These are phyloP conservation scores for Rhadinocentrus ornatus DNA, from an alignment of 2,797 vertebrate genomes.

Conservation along the genomic window DNA sequence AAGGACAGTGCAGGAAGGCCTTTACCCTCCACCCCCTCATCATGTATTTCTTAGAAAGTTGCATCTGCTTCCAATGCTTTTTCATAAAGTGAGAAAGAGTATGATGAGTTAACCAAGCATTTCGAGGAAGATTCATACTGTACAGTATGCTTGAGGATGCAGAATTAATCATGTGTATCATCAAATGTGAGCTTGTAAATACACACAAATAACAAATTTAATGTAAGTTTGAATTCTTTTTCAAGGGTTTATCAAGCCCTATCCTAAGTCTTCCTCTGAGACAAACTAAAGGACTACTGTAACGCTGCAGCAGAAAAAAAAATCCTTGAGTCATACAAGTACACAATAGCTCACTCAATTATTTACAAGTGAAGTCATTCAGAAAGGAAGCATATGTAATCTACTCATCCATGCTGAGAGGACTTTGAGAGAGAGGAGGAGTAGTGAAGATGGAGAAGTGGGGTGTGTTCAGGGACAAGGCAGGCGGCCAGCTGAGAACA, in stretches of 20 bases:
- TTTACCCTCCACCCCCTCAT: constrained; percentile 58
- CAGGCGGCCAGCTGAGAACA: constrained; percentile 80
- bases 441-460: constrained; percentile 66
- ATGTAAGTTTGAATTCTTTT: constrained; percentile 23
- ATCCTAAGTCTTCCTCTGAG: constrained; percentile 63
- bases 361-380: constrained; percentile 82
- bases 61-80: constrained; percentile 74
- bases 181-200: constrained; percentile 8
- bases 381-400: constrained; percentile 83
- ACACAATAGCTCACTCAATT: constrained; percentile 80
- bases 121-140: constrained; percentile 28
- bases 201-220: not conserved
- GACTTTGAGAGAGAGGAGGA: constrained; percentile 71
- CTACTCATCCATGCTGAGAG: constrained; percentile 80
- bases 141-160: constrained; percentile 26
- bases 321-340: constrained; percentile 70
- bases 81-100: constrained; percentile 32
- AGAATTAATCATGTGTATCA: constrained; percentile 27
- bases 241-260: constrained; percentile 34
- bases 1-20: constrained; percentile 66
- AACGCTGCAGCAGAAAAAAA: constrained; percentile 49
- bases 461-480: constrained; percentile 75
- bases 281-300: constrained; percentile 63
- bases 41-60: constrained; percentile 63
- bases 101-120: constrained; percentile 60